A percentile compares a stretch with the other conserved stretches of the same genome.
These are phyloP conservation scores for Leptarthrus brevirostris DNA, from an alignment of 2,888 invertebrate genomes.

Conservation along the genomic window DNA sequence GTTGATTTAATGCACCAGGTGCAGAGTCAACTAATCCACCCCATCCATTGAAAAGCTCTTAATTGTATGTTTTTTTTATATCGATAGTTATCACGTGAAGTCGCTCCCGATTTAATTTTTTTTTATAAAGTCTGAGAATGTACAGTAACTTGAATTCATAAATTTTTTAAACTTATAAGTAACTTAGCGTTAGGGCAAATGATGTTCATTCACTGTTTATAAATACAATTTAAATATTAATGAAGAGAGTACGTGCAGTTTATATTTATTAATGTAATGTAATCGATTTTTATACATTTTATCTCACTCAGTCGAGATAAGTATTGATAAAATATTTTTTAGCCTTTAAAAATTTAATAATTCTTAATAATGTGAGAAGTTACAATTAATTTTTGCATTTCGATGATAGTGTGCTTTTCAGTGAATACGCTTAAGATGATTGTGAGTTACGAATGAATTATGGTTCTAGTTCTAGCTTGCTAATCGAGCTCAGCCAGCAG, in stretches of 20 bases:
- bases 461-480: too few species aligned
- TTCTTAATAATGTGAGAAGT: too few species aligned
- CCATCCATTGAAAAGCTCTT: conserved; percentile 37
- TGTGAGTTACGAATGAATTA: too few species aligned
- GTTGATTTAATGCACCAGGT: not conserved
- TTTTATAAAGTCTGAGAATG: conserved; percentile 36
- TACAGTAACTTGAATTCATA: conserved; percentile 40
- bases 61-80: conserved; percentile 6
- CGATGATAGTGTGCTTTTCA: not conserved
- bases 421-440: not conserved
- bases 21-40: conserved; percentile 21
- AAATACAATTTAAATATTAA: conserved; percentile 23
- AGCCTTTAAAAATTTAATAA: conserved; percentile 1
- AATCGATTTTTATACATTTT: conserved; percentile 37
- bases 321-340: conserved; percentile 12
- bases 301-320: not conserved
- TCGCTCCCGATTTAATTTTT: conserved; percentile 6
- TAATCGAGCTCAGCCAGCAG: too few species aligned
- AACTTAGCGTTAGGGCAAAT: conserved; percentile 18
- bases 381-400: conserved; percentile 6
- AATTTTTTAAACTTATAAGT: not conserved
- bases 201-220: conserved; percentile 40
- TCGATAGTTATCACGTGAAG: not conserved
- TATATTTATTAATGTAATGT: conserved; percentile 40
- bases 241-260: conserved; percentile 2